Percentiles rank a stretch among this genome's conserved stretches.
Conservation (phyloP, 2,113 vertebrate genomes). For the Lutjanus erythropterus region DNA sequence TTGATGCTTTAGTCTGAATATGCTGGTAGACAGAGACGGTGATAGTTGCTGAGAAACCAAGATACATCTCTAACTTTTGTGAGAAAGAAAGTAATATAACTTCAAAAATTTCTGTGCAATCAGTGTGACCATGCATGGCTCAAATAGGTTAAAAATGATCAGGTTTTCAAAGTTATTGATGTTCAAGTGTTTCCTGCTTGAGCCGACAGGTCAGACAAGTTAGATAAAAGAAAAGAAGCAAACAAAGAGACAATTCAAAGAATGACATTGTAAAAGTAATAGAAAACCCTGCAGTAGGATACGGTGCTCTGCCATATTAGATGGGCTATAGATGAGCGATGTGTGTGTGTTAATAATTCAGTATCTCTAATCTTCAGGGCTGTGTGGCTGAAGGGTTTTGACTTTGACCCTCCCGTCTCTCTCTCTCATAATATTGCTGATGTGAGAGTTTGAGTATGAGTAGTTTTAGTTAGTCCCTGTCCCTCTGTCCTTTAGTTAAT, state of each 20-base stretch:
- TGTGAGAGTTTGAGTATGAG: slow-evolving; percentile 45
- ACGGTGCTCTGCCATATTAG: background rate
- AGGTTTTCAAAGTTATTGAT: too few species aligned
- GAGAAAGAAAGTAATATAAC: too few species aligned
- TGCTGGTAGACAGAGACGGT: too few species aligned
- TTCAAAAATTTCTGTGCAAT: too few species aligned
- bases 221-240: background rate
- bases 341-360: slow-evolving; percentile 67
- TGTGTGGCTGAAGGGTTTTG: slow-evolving; percentile 20
- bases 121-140: too few species aligned
- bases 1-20: too few species aligned
- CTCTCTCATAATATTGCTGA: slow-evolving; percentile 66
- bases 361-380: slow-evolving; percentile 31
- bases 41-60: too few species aligned
- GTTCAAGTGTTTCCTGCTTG: slow-evolving; percentile 8
- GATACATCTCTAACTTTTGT: too few species aligned
- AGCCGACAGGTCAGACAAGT: background rate
- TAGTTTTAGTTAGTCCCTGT: slow-evolving; percentile 25
- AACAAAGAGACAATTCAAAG: background rate
- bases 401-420: slow-evolving; percentile 40
- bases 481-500: slow-evolving; percentile 45
- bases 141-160: too few species aligned
- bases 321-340: background rate
- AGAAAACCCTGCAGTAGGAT: background rate
- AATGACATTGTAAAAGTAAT: background rate